Evolutionary conservation across 2,888 invertebrate genomes (phyloP), one percentile per base, ranked within the genome.

Genomic region (Euplagia quadripunctaria): DNA sequence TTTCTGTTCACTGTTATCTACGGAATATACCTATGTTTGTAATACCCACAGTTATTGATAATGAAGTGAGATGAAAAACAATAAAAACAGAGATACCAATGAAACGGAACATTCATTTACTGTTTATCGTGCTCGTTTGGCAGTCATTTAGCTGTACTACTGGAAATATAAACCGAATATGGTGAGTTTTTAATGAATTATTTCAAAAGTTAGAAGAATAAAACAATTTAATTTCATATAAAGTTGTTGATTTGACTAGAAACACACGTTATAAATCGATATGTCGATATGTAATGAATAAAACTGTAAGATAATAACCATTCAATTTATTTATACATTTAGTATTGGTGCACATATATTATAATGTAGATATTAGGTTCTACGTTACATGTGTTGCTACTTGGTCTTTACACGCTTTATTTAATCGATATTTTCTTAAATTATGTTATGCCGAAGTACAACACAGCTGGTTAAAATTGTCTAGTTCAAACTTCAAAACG

Each of bases 111-210:
- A 43, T 52, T 73, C 75, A 76, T 64, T 84, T 61, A 71, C 72
- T 52, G 72, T 66, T 66, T 68, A 74, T 73, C 41, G 80, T 79
- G 75, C 41, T 51, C 31, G 63, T 42, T 63, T 46, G 58, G 42
- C 64, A 64, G 70, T 31, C 9, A 42, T 43, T 52, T 52, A 49
- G 43, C 70, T 63, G 72, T 68, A 68, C 42, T 72, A 16, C 49
- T n/a, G 52, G 9, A 64, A 69, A 55, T 64, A 77, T 68, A 76
- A 73, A 64, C 61, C 66, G 64, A 74, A 79, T 79, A 86, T 87
- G 86, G 87, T 86, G 71, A 81, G 86, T 61, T 5, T 20, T 11
- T 58, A 20, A 58, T 58, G 20, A 1, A 58, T 58, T 55, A 4
- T 17, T 55, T 8, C n/a, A 2, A n/a, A 20, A 20, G 2, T n/a